Evolutionary conservation across 2,888 invertebrate species (phyloP), one percentile per base, ranked within the genome.

Genomic region (Vannuccia rotundouncinata): DNA sequence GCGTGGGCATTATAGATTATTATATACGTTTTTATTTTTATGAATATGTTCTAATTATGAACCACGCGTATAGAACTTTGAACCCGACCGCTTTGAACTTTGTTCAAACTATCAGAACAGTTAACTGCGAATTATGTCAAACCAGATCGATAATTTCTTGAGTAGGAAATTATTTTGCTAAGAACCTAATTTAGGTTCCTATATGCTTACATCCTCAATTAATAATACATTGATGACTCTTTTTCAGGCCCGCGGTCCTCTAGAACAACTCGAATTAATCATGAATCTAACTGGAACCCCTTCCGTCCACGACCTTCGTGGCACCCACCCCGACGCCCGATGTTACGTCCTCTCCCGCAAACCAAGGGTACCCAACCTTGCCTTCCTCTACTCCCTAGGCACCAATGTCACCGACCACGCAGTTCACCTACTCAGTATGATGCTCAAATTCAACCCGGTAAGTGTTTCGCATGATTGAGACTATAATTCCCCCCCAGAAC

Each of bases 371-470:
- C 30, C 78, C 25, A 78, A 78, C 60, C 91, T 98, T 83, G 78
- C 60, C 10, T 29, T 78, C 29, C 59, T 78, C 60, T 97, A 97
- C 90, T 94, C 94, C 82, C 91, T 98, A 28, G 66, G 78, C 27
- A 59, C 25, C 29, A 78, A 78, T 82, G 96, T 95, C 85, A 95
- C 95, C 83, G 95, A 95, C 88, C 98, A 99, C 90, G 98, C 98
- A 80, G 95, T 98, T 83, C 96, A 98, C 90, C 91, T 99, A 84
- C 91, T 99, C 77, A 93, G 93, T 87, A 94, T 95, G 91, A 96
- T 99, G 96, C 91, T 99, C 82, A 94, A 95, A 82, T 98, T 99
- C 90, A 95, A 99, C 91, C 97, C 99, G 81, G 95, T 94, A 90
- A 91, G 92, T 85, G 29, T 45, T 45, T 45, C 17, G 45, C 45